Percentiles rank a stretch among this genome's conserved stretches.
Conservation (phyloP, 2,888 invertebrate species). For the Parnassius orleans region DNA sequence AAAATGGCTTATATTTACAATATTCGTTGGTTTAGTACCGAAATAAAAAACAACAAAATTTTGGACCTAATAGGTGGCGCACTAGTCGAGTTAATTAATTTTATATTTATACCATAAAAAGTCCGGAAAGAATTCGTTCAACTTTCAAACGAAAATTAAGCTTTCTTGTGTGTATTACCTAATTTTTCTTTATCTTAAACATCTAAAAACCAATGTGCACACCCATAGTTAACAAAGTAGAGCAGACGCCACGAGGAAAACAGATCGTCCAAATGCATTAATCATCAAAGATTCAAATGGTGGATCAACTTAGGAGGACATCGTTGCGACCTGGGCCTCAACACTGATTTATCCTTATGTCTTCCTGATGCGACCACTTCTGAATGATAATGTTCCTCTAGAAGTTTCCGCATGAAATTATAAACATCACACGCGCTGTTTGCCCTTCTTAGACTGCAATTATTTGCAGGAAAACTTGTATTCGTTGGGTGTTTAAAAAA, state of each 20-base stretch:
- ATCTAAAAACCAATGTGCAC: no score
- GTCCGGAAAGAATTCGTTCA: no score
- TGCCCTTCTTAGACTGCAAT: constrained; percentile 25
- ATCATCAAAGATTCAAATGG: constrained; percentile 51
- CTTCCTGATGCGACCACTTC: constrained; percentile 47
- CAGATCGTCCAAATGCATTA: constrained; percentile 32
- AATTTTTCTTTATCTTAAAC: no score
- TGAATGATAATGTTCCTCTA: constrained; percentile 40
- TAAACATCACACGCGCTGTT: constrained; percentile 19
- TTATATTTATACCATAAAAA: no score
- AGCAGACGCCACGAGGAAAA: constrained; percentile 40
- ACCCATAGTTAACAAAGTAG: neutral
- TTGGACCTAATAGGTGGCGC: no score
- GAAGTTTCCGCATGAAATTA: constrained; percentile 36
- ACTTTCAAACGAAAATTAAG: no score
- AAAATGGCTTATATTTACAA: no score
- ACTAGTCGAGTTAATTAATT: no score
- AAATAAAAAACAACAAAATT: no score
- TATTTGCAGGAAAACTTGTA: constrained; percentile 14
- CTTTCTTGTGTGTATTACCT: no score
- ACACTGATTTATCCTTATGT: constrained; percentile 54
- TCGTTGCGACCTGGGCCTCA: constrained; percentile 38
- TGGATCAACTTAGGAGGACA: constrained; percentile 42
- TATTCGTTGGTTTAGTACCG: no score
- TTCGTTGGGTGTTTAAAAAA: neutral